Percentiles rank a stretch among this genome's conserved stretches.
These are phyloP conservation scores for Platygyra sinensis DNA, from an alignment of 64 coral and sea anemone genomes.

Conservation along the genomic window DNA sequence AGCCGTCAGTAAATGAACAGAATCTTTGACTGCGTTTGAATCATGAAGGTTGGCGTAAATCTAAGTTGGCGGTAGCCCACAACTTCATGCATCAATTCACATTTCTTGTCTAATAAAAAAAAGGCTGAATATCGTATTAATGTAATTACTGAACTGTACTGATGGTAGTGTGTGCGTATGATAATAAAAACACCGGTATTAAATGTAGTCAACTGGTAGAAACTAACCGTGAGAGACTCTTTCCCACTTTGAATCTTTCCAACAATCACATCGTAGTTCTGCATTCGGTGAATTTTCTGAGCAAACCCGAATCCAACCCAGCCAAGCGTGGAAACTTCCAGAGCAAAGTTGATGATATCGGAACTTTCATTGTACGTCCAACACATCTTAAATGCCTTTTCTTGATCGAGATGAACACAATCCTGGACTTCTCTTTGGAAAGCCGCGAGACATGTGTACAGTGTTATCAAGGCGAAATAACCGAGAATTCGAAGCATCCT, in stretches of 20 bases:
- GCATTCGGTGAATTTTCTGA: conserved; percentile 21
- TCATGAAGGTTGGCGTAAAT: too few species aligned
- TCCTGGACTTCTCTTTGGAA: neutral
- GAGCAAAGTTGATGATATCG: conserved; percentile 5
- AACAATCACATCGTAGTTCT: conserved; percentile 41
- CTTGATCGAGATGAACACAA: conserved; percentile 22
- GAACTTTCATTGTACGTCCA: conserved; percentile 10
- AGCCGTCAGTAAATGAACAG: too few species aligned
- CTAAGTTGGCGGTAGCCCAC: too few species aligned
- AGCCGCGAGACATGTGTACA: neutral
- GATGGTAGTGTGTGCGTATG: too few species aligned
- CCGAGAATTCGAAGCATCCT: neutral
- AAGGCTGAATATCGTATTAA: neutral
- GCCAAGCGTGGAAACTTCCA: conserved; percentile 8
- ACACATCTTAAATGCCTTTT: conserved; percentile 5
- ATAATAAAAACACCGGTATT: neutral
- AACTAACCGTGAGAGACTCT: conserved; percentile 3
- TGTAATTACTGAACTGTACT: neutral
- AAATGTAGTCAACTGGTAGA: neutral
- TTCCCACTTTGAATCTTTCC: conserved; percentile 35
- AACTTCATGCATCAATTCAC: too few species aligned
- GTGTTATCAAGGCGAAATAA: neutral
- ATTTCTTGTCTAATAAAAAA: too few species aligned
- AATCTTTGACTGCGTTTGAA: too few species aligned
- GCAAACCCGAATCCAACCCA: conserved; percentile 50